Percentiles rank a stretch among this genome's conserved stretches.
These are phyloP conservation scores for Drosophila glabriapex DNA, from an alignment of 2,888 invertebrate species.

Conservation along the genomic window DNA sequence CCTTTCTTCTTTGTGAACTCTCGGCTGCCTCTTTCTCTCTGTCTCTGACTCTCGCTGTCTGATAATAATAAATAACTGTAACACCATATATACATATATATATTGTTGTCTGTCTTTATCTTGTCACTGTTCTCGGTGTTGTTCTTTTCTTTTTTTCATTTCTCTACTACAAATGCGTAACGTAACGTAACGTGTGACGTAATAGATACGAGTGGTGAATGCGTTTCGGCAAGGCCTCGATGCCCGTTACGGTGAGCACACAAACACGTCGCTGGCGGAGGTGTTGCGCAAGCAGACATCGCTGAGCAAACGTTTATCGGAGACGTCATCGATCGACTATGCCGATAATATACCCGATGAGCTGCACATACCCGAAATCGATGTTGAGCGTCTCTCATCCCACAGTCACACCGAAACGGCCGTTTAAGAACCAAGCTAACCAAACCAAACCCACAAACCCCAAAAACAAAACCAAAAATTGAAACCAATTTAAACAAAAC, in stretches of 20 bases:
- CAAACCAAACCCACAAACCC: background rate
- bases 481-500: background rate
- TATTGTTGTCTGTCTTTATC: slow-evolving; percentile 58
- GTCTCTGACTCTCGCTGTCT: slow-evolving; percentile 40
- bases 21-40: slow-evolving; percentile 8
- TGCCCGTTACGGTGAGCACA: slow-evolving; percentile 96
- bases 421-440: slow-evolving; percentile 87
- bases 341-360: slow-evolving; percentile 95
- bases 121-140: slow-evolving; percentile 66
- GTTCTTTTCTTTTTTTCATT: slow-evolving; percentile 64
- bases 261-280: slow-evolving; percentile 96
- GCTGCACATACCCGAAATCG: slow-evolving; percentile 95
- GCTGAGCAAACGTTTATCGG: slow-evolving; percentile 95
- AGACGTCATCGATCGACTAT: slow-evolving; percentile 96
- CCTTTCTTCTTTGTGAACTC: background rate
- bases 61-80: slow-evolving; percentile 23
- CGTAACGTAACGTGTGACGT: background rate
- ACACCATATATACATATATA: slow-evolving; percentile 3
- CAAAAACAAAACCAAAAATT: slow-evolving; percentile 77
- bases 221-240: slow-evolving; percentile 99
- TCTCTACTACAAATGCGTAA: slow-evolving; percentile 4
- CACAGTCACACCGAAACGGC: slow-evolving; percentile 98
- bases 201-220: slow-evolving; percentile 99
- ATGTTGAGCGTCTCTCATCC: slow-evolving; percentile 95
- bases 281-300: slow-evolving; percentile 97